Evolutionary conservation across 92 coral and sea anemone genomes (phyloP).

Genomic region (Parazoanthus swiftii): DNA sequence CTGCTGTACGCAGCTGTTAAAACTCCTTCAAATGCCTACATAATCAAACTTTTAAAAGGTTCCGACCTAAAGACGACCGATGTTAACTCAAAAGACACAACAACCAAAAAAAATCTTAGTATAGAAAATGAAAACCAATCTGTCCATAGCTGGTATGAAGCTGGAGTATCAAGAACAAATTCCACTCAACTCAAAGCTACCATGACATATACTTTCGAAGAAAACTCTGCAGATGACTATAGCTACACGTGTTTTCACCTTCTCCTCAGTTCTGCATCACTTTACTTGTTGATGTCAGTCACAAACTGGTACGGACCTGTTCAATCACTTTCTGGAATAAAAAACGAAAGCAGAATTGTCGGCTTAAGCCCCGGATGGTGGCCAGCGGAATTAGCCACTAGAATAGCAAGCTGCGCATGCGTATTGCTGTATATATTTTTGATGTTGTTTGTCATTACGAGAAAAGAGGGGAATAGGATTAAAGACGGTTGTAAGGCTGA

Average conservation of each 20-base stretch:
- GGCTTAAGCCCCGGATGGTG: slow-evolving; percentile 49
- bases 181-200: slow-evolving; percentile 18
- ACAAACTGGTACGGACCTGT: slow-evolving; percentile 63
- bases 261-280: slow-evolving; percentile 42
- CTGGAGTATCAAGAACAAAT: no score
- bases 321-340: not conserved
- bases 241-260: slow-evolving; percentile 49
- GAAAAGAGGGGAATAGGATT: not conserved
- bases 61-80: not conserved
- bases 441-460: slow-evolving; percentile 43
- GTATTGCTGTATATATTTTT: slow-evolving; percentile 45
- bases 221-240: slow-evolving; percentile 19
- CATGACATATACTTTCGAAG: slow-evolving; percentile 29
- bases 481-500: not conserved
- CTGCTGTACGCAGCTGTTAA: slow-evolving; percentile 39
- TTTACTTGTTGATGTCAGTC: slow-evolving; percentile 46
- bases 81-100: not conserved
- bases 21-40: slow-evolving; percentile 5
- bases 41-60: slow-evolving; percentile 20
- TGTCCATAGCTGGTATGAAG: not conserved
- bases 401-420: slow-evolving; percentile 40
- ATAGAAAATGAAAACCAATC: not conserved
- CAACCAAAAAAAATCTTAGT: not conserved
- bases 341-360: not conserved
- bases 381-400: slow-evolving; percentile 45